Evolutionary conservation across 2,113 vertebrate genomes (phyloP).

Genomic region (Taxidea taxus): DNA sequence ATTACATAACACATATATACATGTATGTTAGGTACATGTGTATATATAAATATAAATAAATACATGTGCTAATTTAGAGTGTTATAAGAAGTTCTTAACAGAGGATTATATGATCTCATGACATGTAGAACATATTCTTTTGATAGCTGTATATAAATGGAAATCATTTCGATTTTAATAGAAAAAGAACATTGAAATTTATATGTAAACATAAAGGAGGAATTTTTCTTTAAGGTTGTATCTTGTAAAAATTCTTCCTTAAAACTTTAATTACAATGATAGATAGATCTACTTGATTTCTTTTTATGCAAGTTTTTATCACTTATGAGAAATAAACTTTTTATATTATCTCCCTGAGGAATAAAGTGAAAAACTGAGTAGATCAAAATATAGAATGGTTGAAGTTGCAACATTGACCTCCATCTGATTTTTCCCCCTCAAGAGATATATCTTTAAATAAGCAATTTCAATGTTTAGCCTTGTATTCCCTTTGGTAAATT

Average conservation of each 20-base stretch:
- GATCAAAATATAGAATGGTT: slow-evolving; percentile 15
- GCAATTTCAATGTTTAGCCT: slow-evolving; percentile 58
- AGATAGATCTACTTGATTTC: not conserved
- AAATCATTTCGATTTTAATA: not conserved
- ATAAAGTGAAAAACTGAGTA: slow-evolving; percentile 40
- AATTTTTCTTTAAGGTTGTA: not conserved
- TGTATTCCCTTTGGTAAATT: slow-evolving; percentile 56
- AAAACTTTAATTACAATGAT: not conserved
- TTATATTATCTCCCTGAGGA: slow-evolving; percentile 28
- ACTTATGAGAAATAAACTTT: slow-evolving; percentile 29
- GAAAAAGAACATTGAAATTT: not conserved
- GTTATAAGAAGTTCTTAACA: not conserved
- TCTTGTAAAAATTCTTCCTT: not conserved
- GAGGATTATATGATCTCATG: not conserved
- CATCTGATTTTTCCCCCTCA: slow-evolving; percentile 4
- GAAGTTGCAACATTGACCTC: slow-evolving; percentile 39
- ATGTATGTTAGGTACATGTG: no score
- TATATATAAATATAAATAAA: not conserved
- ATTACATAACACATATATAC: not conserved
- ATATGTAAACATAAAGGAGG: not conserved
- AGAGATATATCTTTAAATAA: slow-evolving; percentile 55
- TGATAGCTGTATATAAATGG: not conserved
- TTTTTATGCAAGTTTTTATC: slow-evolving; percentile 35
- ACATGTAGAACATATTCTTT: not conserved
- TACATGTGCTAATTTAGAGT: not conserved